These are phyloP conservation scores for Rhyacichthys aspro DNA, from an alignment of 2,797 vertebrate species.

Conservation along the genomic window DNA sequence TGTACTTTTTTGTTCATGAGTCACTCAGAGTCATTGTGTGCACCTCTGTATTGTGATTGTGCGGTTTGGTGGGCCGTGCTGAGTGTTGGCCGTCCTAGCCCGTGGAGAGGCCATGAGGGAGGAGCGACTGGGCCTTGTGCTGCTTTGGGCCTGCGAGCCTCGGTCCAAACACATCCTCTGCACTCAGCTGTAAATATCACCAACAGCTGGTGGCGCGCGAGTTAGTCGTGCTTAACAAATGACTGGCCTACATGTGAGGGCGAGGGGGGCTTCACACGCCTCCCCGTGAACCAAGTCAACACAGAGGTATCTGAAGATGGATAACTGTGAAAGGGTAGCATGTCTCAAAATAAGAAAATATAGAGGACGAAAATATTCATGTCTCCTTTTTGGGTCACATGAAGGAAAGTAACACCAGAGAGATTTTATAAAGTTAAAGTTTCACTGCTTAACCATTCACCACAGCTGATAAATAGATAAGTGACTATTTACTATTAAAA, in stretches of 20 bases:
- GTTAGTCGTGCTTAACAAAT: conserved; percentile 80
- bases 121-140: conserved; percentile 49
- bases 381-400: not conserved
- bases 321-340: not conserved
- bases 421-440: no score
- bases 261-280: conserved; percentile 43
- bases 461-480: no score
- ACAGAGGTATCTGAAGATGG: conserved; percentile 28
- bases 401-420: no score
- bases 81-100: conserved; percentile 57
- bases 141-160: conserved; percentile 54
- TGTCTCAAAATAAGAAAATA: not conserved
- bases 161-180: conserved; percentile 70
- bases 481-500: no score
- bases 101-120: conserved; percentile 63
- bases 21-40: conserved; percentile 31
- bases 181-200: conserved; percentile 85
- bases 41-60: conserved; percentile 48
- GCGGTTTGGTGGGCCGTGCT: conserved; percentile 38
- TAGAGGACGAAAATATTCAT: not conserved
- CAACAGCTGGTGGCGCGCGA: conserved; percentile 82
- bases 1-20: conserved; percentile 17
- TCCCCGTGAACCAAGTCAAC: conserved; percentile 47
- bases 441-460: no score
- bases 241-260: conserved; percentile 67